Percentiles rank a stretch among this genome's conserved stretches.
Conservation (phyloP, 2,888 invertebrate species). For the Hypomecis atomaria region DNA sequence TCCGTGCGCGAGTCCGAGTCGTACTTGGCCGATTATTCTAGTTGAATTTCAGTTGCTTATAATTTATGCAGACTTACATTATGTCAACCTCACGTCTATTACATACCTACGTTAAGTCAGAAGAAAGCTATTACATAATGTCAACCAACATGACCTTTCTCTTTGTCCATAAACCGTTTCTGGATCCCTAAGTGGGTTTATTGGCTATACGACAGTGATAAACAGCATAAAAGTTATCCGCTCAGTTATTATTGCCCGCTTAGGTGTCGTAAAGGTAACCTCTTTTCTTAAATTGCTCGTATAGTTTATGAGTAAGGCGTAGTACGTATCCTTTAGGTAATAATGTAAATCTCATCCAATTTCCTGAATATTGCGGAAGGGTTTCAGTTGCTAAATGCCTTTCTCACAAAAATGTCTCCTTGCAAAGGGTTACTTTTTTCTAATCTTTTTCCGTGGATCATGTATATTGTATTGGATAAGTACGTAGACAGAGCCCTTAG, state of each 20-base stretch:
- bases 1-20: too few species aligned
- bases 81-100: neutral
- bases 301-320: neutral
- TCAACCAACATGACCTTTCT: conserved; percentile 27
- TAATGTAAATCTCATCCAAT: too few species aligned
- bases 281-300: neutral
- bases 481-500: too few species aligned
- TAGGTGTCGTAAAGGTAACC: neutral
- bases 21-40: too few species aligned
- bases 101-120: neutral
- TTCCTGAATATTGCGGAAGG: too few species aligned
- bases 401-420: too few species aligned
- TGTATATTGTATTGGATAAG: too few species aligned
- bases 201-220: conserved; percentile 24
- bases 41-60: too few species aligned
- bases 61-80: too few species aligned
- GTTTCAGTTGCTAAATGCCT: too few species aligned
- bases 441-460: too few species aligned
- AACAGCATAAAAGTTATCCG: conserved; percentile 24
- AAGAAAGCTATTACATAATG: neutral
- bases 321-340: neutral
- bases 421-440: too few species aligned
- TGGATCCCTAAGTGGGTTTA: conserved; percentile 24
- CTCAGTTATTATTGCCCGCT: conserved; percentile 13
- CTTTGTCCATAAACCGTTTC: conserved; percentile 36